Evolutionary conservation across 2,888 invertebrate genomes (phyloP).

Genomic region (Eilema griseolum): DNA sequence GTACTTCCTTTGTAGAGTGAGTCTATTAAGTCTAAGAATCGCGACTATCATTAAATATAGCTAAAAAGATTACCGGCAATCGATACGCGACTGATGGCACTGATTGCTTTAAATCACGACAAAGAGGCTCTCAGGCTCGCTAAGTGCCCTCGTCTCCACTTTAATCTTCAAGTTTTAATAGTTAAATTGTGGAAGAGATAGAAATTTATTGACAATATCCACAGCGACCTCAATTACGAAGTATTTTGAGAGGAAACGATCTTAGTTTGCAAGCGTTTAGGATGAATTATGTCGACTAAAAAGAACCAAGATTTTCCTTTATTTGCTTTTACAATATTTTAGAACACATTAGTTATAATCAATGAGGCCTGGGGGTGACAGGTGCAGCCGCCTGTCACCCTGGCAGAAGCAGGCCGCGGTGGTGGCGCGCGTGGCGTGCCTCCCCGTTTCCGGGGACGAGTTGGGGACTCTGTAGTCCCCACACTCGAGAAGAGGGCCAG

Average conservation of each 20-base stretch:
- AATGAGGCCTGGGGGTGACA: no score
- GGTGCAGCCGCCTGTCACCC: no score
- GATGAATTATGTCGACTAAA: background rate
- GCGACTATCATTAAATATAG: background rate
- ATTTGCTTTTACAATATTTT: no score
- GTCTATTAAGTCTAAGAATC: background rate
- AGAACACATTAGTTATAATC: no score
- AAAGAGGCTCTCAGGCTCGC: background rate
- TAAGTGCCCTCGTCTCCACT: background rate
- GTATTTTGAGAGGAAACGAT: background rate
- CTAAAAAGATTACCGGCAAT: background rate
- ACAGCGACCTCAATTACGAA: background rate
- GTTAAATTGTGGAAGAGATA: slow-evolving; percentile 5
- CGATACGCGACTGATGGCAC: background rate
- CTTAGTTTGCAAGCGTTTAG: background rate
- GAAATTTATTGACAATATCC: background rate
- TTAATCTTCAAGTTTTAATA: slow-evolving; percentile 5
- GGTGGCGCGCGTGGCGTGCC: no score
- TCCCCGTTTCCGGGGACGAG: no score
- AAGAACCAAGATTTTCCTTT: background rate
- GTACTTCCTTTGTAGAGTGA: background rate
- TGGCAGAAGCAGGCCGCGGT: no score
- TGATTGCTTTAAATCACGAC: slow-evolving; percentile 4
- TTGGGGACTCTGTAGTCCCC: no score
- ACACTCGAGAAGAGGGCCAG: no score